Evolutionary conservation across 2,113 vertebrate species (phyloP).

Genomic region (Nipponia nippon): DNA sequence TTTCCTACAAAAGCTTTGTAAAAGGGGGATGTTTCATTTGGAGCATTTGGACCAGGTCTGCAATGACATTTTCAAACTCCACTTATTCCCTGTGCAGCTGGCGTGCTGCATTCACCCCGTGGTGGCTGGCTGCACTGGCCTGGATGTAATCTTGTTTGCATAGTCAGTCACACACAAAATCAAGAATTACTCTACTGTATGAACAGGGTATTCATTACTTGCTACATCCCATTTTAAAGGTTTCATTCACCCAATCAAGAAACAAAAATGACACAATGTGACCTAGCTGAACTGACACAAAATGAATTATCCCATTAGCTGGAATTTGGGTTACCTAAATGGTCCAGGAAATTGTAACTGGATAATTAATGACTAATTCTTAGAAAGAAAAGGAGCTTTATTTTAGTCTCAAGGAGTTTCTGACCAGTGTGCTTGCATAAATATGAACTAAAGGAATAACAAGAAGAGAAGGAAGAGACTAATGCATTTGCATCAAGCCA

Average conservation of each 20-base stretch:
- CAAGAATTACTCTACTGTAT: background rate
- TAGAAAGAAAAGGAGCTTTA: background rate
- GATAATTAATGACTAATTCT: background rate
- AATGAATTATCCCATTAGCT: background rate
- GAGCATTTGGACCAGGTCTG: background rate
- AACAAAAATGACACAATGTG: background rate
- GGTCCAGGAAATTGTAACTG: background rate
- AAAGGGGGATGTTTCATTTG: background rate
- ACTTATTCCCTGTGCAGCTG: background rate
- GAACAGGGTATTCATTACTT: conserved; percentile 16
- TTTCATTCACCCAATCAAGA: background rate
- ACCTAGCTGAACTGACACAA: background rate
- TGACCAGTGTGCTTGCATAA: background rate
- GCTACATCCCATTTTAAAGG: background rate
- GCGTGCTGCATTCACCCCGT: background rate
- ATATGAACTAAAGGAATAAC: background rate
- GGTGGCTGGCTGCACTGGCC: conserved; percentile 10
- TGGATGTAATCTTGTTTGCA: conserved; percentile 19
- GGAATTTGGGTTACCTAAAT: background rate
- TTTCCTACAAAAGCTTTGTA: background rate
- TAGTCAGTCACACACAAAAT: background rate
- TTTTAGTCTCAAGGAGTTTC: background rate
- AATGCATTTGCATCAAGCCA: background rate
- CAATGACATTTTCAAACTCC: background rate
- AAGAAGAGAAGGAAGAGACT: background rate